These are phyloP conservation scores for Drosophila monieri DNA, from an alignment of 2,888 invertebrate species.

Conservation along the genomic window DNA sequence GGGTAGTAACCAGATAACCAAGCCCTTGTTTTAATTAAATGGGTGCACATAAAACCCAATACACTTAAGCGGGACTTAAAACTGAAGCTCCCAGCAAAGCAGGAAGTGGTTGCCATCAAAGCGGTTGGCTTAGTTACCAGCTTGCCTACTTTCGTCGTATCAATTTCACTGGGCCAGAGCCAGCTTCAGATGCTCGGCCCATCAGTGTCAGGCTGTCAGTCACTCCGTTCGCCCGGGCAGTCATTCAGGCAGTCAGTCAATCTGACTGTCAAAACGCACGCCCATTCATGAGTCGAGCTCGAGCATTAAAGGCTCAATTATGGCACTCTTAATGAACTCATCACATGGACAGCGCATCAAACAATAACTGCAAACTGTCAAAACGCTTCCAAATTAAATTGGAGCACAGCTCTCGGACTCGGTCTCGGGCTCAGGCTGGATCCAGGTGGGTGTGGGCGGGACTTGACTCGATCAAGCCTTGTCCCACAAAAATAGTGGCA, in stretches of 20 bases:
- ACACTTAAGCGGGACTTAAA: conserved; percentile 53
- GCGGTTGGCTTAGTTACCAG: conserved; percentile 32
- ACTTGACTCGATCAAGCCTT: conserved; percentile 17
- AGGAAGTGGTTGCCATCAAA: conserved; percentile 60
- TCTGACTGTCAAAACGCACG: conserved; percentile 72
- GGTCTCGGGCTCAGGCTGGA: background rate
- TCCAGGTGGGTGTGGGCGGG: conserved; percentile 58
- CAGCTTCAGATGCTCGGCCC: conserved; percentile 31
- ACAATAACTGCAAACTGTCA: conserved; percentile 80
- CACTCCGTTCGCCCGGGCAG: conserved; percentile 17
- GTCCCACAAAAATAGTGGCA: conserved; percentile 6
- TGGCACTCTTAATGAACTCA: conserved; percentile 80
- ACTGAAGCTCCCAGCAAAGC: conserved; percentile 46
- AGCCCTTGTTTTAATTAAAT: conserved; percentile 75
- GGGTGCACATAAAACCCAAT: conserved; percentile 69
- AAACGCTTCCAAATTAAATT: conserved; percentile 75
- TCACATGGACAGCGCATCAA: conserved; percentile 80
- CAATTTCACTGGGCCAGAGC: conserved; percentile 67
- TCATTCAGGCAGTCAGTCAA: conserved; percentile 31
- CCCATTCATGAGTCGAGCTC: conserved; percentile 64
- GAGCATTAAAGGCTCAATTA: conserved; percentile 78
- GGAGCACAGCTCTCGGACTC: conserved; percentile 53
- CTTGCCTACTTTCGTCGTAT: conserved; percentile 70
- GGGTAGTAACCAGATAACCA: conserved; percentile 54
- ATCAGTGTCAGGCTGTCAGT: conserved; percentile 66